phyloP scores from a whole-genome alignment of 2,113 vertebrate species.

The Cariama cristata region DNA sequence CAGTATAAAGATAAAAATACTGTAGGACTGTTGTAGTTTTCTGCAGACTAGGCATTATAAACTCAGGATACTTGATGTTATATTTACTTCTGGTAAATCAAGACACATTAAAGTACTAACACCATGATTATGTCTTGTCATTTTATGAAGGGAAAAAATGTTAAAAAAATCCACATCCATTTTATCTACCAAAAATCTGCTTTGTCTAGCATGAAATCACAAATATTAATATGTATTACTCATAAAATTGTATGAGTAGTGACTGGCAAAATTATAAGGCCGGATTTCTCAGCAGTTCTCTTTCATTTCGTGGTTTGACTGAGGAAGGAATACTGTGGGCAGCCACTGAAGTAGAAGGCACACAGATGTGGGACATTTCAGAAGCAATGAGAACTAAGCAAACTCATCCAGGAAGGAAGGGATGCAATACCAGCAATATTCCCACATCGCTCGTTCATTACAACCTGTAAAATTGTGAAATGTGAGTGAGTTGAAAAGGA shows the following conservation, averaged over 20 bases:
- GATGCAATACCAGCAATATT: neutral
- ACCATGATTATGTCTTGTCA: neutral
- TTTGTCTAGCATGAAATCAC: neutral
- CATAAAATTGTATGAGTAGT: neutral
- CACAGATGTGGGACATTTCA: neutral
- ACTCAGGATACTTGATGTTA: neutral
- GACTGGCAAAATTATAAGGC: neutral
- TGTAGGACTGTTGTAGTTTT: neutral
- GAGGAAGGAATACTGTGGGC: neutral
- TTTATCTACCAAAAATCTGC: neutral
- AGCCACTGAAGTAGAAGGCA: neutral
- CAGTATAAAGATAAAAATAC: neutral
- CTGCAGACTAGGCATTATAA: neutral
- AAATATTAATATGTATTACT: neutral
- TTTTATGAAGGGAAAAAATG: neutral
- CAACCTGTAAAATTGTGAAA: neutral
- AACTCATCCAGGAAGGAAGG: neutral
- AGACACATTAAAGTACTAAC: neutral
- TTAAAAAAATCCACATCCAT: neutral
- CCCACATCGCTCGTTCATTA: neutral
- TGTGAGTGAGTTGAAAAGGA: neutral
- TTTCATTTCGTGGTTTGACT: neutral
- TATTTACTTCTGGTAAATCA: constrained; percentile 5
- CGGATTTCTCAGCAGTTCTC: neutral
- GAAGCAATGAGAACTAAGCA: neutral